A percentile compares a stretch with the other conserved stretches of the same genome.
phyloP scores from a whole-genome alignment of 2,797 vertebrate genomes.

The Macropus fuliginosus region DNA sequence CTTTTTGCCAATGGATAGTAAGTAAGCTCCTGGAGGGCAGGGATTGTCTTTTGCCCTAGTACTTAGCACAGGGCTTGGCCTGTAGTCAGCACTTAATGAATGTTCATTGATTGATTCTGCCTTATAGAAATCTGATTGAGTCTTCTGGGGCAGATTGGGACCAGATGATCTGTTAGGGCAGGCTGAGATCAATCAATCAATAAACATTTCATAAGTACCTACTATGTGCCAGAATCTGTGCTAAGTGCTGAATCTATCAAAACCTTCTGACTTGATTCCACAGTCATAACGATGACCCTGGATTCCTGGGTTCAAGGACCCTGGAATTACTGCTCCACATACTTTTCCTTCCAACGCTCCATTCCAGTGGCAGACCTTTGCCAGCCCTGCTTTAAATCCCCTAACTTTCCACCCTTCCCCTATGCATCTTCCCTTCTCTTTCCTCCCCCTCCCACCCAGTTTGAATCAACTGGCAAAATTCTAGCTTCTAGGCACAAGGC shows the following conservation, averaged over 20 bases:
- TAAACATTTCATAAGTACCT: background rate
- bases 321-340: background rate
- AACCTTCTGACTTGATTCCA: background rate
- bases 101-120: background rate
- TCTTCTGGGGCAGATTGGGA: background rate
- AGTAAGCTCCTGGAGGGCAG: background rate
- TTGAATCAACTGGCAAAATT: background rate
- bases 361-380: background rate
- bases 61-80: background rate
- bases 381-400: background rate
- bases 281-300: background rate
- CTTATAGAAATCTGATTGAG: background rate
- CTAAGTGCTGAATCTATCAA: background rate
- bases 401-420: background rate
- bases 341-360: background rate
- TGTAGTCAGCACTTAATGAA: background rate
- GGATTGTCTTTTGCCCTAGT: background rate
- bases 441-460: background rate
- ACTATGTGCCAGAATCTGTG: background rate
- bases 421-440: background rate
- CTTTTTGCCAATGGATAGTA: background rate
- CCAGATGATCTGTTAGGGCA: background rate
- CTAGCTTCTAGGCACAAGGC: background rate
- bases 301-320: background rate
- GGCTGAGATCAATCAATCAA: background rate